These are phyloP conservation scores for Brachionus koreanus DNA, from an alignment of 1,140 invertebrate species.

Conservation along the genomic window DNA sequence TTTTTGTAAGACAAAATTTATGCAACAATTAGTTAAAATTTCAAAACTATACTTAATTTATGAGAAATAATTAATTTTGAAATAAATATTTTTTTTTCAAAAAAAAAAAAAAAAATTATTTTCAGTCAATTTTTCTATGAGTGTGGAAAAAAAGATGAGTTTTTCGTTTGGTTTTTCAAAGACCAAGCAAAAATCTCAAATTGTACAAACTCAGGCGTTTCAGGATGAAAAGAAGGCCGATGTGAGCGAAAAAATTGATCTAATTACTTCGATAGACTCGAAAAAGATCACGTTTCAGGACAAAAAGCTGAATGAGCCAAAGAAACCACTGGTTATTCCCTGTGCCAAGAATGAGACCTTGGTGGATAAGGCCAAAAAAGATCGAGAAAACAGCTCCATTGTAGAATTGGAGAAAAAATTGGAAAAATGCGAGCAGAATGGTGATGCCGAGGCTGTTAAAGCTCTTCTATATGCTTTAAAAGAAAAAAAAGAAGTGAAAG, in stretches of 20 bases:
- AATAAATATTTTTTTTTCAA: neutral
- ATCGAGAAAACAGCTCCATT: neutral
- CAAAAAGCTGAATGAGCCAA: neutral
- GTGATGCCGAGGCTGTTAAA: neutral
- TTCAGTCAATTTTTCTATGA: neutral
- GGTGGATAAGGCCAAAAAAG: neutral
- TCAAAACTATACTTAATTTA: neutral
- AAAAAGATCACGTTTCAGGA: conserved; percentile 18
- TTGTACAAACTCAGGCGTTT: neutral
- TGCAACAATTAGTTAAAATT: neutral
- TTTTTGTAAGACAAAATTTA: neutral
- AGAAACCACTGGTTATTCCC: conserved; percentile 23
- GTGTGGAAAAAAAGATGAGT: conserved; percentile 19
- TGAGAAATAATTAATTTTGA: neutral
- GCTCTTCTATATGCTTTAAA: neutral
- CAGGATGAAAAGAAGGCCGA: neutral
- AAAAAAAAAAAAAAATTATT: neutral
- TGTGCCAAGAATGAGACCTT: neutral
- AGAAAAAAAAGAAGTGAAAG: conserved; percentile 30
- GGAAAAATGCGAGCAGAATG: conserved; percentile 1
- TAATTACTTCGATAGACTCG: neutral
- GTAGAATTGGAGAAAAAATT: conserved; percentile 17
- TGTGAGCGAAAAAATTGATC: neutral
- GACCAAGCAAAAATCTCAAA: conserved; percentile 26
- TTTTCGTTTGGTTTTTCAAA: conserved; percentile 45